phyloP scores from a whole-genome alignment of 92 coral and sea anemone species.

The Zoanthus sansibaricus region DNA sequence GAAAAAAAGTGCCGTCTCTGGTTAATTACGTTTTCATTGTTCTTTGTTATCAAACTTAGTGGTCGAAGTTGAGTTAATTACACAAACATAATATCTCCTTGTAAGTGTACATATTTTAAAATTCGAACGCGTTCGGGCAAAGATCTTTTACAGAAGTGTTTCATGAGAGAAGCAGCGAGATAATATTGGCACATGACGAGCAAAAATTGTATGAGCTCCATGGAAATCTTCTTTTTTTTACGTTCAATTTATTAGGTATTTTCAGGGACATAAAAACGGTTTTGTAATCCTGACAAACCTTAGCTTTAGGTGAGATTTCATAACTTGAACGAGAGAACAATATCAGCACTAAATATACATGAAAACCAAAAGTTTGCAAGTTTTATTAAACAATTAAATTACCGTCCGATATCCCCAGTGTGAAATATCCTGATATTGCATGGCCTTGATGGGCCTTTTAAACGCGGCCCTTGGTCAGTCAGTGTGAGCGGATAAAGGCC shows the following conservation, averaged over 20 bases:
- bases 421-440: constrained; percentile 13
- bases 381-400: neutral
- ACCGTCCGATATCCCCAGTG: constrained; percentile 1
- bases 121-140: neutral
- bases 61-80: neutral
- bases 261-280: neutral
- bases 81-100: neutral
- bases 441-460: neutral
- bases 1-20: neutral
- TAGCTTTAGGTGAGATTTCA: neutral
- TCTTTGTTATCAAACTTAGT: neutral
- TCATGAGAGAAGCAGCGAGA: neutral
- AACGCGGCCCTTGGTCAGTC: neutral
- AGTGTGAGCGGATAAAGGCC: constrained; percentile 8
- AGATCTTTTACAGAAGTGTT: neutral
- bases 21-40: constrained; percentile 20
- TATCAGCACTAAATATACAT: neutral
- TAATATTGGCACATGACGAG: neutral
- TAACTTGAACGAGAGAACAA: neutral
- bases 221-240: neutral
- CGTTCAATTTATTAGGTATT: neutral
- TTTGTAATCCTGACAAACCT: neutral
- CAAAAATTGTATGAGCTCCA: neutral
- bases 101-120: neutral
- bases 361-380: constrained; percentile 11